phyloP scores from a whole-genome alignment of 2,888 invertebrate species.

The Tetramorium bicarinatum region DNA sequence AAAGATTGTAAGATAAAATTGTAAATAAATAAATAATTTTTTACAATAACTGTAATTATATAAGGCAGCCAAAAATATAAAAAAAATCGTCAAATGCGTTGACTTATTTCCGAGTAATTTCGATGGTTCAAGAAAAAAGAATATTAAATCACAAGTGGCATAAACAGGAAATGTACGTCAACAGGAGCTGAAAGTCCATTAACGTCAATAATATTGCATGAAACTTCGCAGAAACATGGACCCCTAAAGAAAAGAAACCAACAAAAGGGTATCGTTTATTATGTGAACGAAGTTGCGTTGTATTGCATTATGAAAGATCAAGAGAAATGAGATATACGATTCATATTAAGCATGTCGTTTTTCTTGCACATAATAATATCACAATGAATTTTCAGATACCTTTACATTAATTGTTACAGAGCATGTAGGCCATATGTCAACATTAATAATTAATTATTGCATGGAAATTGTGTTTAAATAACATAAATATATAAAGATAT shows the following conservation, averaged over 20 bases:
- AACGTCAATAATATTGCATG: not conserved
- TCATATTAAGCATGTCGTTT: not conserved
- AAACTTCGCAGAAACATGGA: not conserved
- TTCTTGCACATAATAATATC: not conserved
- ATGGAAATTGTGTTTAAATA: not conserved
- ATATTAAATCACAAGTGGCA: not conserved
- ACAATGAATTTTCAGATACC: not conserved
- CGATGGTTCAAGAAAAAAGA: not conserved
- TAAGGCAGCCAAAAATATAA: not conserved
- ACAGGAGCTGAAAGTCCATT: not conserved
- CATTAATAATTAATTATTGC: not conserved
- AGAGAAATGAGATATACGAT: not conserved
- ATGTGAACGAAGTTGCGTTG: not conserved
- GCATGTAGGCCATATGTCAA: not conserved
- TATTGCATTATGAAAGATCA: not conserved
- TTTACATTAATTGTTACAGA: not conserved
- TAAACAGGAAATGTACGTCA: not conserved
- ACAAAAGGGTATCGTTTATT: not conserved
- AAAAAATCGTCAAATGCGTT: not conserved
- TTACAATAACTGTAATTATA: not conserved
- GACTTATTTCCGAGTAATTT: not conserved
- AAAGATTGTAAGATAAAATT: not conserved
- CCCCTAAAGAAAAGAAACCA: not conserved
- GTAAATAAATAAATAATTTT: not conserved
- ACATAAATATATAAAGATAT: too few relatives aligned